Evolutionary conservation across 2,888 invertebrate genomes (phyloP).

Genomic region (Harpalus rufipes): DNA sequence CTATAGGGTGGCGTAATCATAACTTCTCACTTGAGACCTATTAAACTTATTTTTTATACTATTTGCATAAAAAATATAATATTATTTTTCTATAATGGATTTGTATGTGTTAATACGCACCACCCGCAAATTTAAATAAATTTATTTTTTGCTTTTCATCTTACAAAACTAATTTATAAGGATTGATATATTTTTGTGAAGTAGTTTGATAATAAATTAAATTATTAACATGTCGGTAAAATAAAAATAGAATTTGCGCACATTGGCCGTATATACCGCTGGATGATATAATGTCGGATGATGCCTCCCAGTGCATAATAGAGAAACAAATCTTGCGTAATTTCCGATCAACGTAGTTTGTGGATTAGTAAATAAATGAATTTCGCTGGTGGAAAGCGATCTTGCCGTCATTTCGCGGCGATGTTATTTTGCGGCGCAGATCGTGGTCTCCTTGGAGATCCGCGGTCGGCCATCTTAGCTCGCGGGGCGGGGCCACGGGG

Average conservation of each 20-base stretch:
- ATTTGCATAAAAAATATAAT: no score
- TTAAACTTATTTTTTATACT: no score
- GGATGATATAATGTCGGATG: background rate
- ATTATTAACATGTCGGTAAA: no score
- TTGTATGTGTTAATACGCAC: no score
- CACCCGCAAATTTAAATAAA: no score
- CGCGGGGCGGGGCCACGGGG: slow-evolving; percentile 70
- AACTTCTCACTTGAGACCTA: no score
- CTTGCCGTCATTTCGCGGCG: slow-evolving; percentile 54
- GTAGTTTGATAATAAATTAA: no score
- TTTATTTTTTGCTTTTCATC: no score
- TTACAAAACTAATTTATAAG: no score
- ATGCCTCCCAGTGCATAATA: background rate
- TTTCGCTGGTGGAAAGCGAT: slow-evolving; percentile 10
- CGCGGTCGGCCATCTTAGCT: slow-evolving; percentile 72
- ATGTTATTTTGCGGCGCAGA: slow-evolving; percentile 68
- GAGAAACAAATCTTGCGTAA: background rate
- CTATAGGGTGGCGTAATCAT: no score
- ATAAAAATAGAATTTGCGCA: background rate
- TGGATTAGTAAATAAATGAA: slow-evolving; percentile 29
- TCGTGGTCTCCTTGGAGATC: slow-evolving; percentile 68
- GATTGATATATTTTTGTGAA: no score
- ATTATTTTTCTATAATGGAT: no score
- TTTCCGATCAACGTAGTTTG: background rate
- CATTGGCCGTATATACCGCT: background rate